Evolutionary conservation across 1,140 invertebrate species (phyloP), one percentile per base, ranked within the genome.

Genomic region (Bilobella aurantiaca): DNA sequence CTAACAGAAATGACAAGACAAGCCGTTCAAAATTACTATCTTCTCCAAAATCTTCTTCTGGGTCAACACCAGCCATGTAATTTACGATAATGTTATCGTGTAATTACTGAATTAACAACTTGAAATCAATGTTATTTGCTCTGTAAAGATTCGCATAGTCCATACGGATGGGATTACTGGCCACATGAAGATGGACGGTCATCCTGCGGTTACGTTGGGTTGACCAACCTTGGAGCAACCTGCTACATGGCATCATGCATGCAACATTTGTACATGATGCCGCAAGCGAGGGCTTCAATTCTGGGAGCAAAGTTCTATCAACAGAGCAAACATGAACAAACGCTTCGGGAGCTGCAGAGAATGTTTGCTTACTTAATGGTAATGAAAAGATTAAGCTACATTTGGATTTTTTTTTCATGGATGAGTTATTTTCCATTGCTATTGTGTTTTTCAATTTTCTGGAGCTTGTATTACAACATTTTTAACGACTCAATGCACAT

Each of bases 191-290:
- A 96, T 76, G 91, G 91, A 0, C 79, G 93, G 1, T 90, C 92
- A 0, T 90, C 93, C 73, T 95, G 91, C 77, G 93, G 93, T 3
- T 96, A 93, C 77, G 92, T 95, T 0, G 94, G 94, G 0, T 78
- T 96, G 2, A 94, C 91, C 0, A 97, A 97, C 78, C 79, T 96
- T 3, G 93, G 94, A 25, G 93, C 93, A 16, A 96, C 93, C 0
- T 97, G 93, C 76, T 96, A 97, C 76, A 93, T 96, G 91, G 93
- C 93, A 1, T 93, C 93, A 25, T 95, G 91, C 75, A 92, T 96
- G 84, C 93, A 97, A 76, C 93, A 96, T 78, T 77, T 96, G 30
- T 97, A 92, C 74, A 96, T 96, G 93, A 93, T 96, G 85, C 93
- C 92, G 3, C 87, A 91, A 74, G 90, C 90, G 0, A 79, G 93